Percentiles rank a stretch among this genome's conserved stretches.
Conservation (phyloP, 2,888 invertebrate species). For the Brenthis daphne region DNA sequence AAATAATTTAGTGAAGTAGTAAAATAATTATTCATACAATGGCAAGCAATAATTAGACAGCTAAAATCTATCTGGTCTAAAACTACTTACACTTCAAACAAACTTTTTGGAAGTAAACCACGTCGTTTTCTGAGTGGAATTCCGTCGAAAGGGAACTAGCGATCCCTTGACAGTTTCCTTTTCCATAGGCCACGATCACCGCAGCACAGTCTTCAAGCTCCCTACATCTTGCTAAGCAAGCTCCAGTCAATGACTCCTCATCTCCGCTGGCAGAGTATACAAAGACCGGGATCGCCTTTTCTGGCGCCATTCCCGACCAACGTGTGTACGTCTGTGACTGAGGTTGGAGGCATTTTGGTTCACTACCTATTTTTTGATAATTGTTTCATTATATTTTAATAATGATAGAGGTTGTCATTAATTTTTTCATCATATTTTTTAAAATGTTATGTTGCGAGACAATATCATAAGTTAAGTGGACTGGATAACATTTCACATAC, state of each 20-base stretch:
- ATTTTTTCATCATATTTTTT: too few relatives aligned
- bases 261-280: slow-evolving; percentile 73
- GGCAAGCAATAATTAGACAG: background rate
- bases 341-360: slow-evolving; percentile 58
- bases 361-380: slow-evolving; percentile 44
- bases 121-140: slow-evolving; percentile 77
- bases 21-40: background rate
- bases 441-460: too few relatives aligned
- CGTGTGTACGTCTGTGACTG: slow-evolving; percentile 60
- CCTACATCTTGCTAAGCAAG: slow-evolving; percentile 72
- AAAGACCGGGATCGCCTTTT: slow-evolving; percentile 66
- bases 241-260: slow-evolving; percentile 69
- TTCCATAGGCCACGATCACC: slow-evolving; percentile 73
- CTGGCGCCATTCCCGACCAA: slow-evolving; percentile 70
- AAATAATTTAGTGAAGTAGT: slow-evolving; percentile 2
- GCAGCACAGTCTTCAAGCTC: slow-evolving; percentile 73
- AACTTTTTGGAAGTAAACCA: slow-evolving; percentile 85
- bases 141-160: slow-evolving; percentile 50
- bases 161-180: slow-evolving; percentile 75
- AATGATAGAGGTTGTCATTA: too few relatives aligned
- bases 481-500: too few relatives aligned
- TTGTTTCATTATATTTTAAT: background rate
- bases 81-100: slow-evolving; percentile 73
- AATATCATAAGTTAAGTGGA: too few relatives aligned
- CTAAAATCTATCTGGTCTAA: background rate